These are phyloP conservation scores for Pseudobourletiella spinata DNA, from an alignment of 1,140 invertebrate genomes.

Conservation along the genomic window DNA sequence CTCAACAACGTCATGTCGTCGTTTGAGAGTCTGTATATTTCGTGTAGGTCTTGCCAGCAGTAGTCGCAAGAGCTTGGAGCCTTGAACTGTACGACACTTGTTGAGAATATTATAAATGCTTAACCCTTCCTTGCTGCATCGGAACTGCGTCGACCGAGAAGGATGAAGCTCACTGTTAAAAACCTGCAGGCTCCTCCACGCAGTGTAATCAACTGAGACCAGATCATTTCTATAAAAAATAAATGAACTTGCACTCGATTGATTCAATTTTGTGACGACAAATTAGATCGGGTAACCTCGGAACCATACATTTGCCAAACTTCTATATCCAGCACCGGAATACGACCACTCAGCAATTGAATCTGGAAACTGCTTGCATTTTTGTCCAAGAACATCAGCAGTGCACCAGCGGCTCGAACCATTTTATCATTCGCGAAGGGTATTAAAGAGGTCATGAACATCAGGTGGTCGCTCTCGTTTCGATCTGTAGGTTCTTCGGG, in stretches of 20 bases:
- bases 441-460: constrained; percentile 57
- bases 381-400: constrained; percentile 63
- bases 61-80: constrained; percentile 39
- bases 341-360: constrained; percentile 43
- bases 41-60: constrained; percentile 54
- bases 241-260: not conserved
- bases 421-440: constrained; percentile 57
- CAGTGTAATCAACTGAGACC: constrained; percentile 61
- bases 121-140: constrained; percentile 20
- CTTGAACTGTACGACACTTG: constrained; percentile 47
- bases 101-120: constrained; percentile 64
- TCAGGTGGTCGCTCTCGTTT: constrained; percentile 49
- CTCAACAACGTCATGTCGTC: constrained; percentile 52
- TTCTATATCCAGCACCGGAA: constrained; percentile 47
- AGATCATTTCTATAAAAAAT: constrained; percentile 50
- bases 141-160: constrained; percentile 41
- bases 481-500: constrained; percentile 50
- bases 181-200: constrained; percentile 63
- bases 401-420: constrained; percentile 60
- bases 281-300: too few relatives aligned
- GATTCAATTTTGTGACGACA: not conserved
- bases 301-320: not conserved
- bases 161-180: constrained; percentile 64
- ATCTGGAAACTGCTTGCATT: constrained; percentile 55
- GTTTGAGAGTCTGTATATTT: constrained; percentile 46